phyloP scores from a whole-genome alignment of 2,113 vertebrate species.

The Trinectes maculatus region DNA sequence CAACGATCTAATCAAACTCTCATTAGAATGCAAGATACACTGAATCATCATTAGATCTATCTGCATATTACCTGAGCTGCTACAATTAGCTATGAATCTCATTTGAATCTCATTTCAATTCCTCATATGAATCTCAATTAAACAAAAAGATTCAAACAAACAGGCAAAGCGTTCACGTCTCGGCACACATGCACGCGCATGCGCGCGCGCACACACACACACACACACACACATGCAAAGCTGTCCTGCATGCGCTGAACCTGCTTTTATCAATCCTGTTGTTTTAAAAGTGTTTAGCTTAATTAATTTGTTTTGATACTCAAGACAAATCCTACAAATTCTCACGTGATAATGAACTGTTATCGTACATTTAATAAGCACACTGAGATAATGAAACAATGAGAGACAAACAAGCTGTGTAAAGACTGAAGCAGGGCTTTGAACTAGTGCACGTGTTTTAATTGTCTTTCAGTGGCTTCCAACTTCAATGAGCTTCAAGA shows the following conservation, averaged over 20 bases:
- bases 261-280: slow-evolving; percentile 73
- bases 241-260: slow-evolving; percentile 38
- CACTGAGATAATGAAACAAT: slow-evolving; percentile 81
- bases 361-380: slow-evolving; percentile 81
- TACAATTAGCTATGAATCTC: slow-evolving; percentile 75
- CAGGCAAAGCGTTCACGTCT: slow-evolving; percentile 20
- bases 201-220: slow-evolving; percentile 11
- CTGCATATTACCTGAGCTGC: slow-evolving; percentile 75
- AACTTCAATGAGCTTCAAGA: slow-evolving; percentile 60
- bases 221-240: slow-evolving; percentile 20
- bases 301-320: slow-evolving; percentile 83
- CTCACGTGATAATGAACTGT: slow-evolving; percentile 79
- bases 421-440: slow-evolving; percentile 72
- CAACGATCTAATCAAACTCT: slow-evolving; percentile 69
- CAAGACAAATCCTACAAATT: slow-evolving; percentile 80
- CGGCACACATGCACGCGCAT: slow-evolving; percentile 30
- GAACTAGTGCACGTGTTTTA: slow-evolving; percentile 66
- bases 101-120: slow-evolving; percentile 78
- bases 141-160: slow-evolving; percentile 66
- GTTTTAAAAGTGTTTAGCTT: slow-evolving; percentile 72
- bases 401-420: slow-evolving; percentile 76
- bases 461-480: slow-evolving; percentile 65
- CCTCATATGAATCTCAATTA: slow-evolving; percentile 77
- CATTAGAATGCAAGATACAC: slow-evolving; percentile 65
- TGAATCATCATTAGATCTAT: slow-evolving; percentile 76